These are phyloP conservation scores for Chamaea fasciata DNA, from an alignment of 2,113 vertebrate genomes.

Conservation along the genomic window DNA sequence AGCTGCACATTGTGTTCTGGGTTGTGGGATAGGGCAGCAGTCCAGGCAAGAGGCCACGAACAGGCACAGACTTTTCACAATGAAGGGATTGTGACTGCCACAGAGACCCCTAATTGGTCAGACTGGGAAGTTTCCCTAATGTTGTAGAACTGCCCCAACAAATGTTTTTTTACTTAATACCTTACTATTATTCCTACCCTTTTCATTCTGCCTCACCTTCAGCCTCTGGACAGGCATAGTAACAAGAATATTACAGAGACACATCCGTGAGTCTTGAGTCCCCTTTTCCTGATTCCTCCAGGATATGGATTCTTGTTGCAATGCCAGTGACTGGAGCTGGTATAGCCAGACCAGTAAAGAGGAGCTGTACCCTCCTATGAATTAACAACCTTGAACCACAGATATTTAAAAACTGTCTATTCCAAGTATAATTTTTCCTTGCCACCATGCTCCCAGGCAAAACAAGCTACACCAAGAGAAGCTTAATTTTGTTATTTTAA, in stretches of 20 bases:
- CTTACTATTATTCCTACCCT: background rate
- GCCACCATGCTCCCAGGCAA: background rate
- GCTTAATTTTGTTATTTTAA: background rate
- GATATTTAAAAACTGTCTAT: background rate
- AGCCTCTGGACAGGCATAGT: background rate
- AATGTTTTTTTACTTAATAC: background rate
- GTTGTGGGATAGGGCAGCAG: background rate
- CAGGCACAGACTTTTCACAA: background rate
- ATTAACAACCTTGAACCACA: background rate
- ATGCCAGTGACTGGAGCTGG: background rate
- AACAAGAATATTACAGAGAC: background rate
- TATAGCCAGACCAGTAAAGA: background rate
- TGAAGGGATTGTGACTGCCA: background rate
- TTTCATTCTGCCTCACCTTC: background rate
- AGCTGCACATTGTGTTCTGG: background rate
- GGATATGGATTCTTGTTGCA: background rate
- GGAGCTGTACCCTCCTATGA: background rate
- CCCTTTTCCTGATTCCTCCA: background rate
- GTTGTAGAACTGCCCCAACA: background rate
- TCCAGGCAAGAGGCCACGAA: background rate
- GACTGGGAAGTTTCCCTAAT: background rate
- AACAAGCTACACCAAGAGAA: background rate
- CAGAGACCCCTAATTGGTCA: fast-evolving
- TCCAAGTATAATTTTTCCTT: background rate
- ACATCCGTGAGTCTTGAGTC: background rate